phyloP scores from a whole-genome alignment of 2,888 invertebrate species.

The Hedya salicella region DNA sequence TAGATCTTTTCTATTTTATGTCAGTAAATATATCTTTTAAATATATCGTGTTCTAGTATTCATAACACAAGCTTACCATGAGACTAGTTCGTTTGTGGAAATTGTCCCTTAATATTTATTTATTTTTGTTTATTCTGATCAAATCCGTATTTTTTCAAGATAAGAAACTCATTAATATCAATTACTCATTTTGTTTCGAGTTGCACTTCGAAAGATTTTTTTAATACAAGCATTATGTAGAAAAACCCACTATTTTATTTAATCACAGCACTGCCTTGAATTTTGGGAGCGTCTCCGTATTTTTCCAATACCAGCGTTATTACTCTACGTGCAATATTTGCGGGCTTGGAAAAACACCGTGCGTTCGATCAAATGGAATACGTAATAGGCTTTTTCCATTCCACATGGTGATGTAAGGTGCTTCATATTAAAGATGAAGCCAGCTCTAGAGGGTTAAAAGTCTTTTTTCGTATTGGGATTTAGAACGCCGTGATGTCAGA shows the following conservation, averaged over 20 bases:
- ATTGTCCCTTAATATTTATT: too few relatives aligned
- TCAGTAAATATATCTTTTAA: too few relatives aligned
- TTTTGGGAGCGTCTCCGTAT: background rate
- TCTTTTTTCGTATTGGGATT: background rate
- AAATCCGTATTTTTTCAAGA: too few relatives aligned
- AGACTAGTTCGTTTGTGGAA: too few relatives aligned
- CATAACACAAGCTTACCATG: too few relatives aligned
- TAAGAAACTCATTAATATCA: too few relatives aligned
- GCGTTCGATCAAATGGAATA: slow-evolving; percentile 32
- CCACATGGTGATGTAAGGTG: background rate
- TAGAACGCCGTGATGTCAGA: too few relatives aligned
- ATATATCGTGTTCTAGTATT: too few relatives aligned
- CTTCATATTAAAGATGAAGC: slow-evolving; percentile 1
- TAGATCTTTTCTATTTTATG: too few relatives aligned
- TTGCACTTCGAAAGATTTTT: too few relatives aligned
- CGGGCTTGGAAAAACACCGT: slow-evolving; percentile 2
- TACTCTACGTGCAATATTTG: slow-evolving; percentile 13
- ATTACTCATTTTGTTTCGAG: too few relatives aligned
- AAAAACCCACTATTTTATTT: background rate
- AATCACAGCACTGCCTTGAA: background rate
- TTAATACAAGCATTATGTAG: background rate
- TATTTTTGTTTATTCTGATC: too few relatives aligned
- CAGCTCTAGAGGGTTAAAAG: background rate
- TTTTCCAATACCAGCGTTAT: slow-evolving; percentile 9
- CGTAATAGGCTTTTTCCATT: slow-evolving; percentile 31